Base-by-base conservation (phyloP, 2,113 vertebrate genomes). In the Tachycineta bicolor region DNA sequence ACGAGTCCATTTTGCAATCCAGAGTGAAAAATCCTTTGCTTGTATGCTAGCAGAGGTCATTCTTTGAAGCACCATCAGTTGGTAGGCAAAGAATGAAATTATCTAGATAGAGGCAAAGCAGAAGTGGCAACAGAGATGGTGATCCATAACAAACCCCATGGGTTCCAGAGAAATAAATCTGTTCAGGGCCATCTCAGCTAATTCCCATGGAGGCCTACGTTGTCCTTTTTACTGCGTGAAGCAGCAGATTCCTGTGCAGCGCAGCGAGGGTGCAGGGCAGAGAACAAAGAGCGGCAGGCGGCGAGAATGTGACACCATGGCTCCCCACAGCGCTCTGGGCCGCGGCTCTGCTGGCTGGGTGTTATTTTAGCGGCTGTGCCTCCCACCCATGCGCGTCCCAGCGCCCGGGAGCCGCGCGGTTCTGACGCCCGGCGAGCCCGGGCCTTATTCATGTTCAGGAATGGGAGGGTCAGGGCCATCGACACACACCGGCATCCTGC, bases 401-500 rank as follows among this genome's bases (percentile, higher is more conserved):
- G 94, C 90, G 84, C 93, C 93, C 97, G 47, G 68, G 22, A 97
- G 97, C 96, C 22, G 43, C 56, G 96, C 67, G 52, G 83, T 26
- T 81, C 76, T 95, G 97, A 98, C 95, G 96, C 95, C 90, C 90
- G 65, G 29, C 58, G 93, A 96, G 94, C 95, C 96, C 44, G 53
- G 87, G 95, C 93, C 95, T 96, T 97, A 97, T 98, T 98, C 98
- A 98, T 98, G 97, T 97, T 97, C 98, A 98, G 98, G 98, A 98
- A 98, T 98, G 98, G 98, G 98, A 98, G 98, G 98, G 98, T 98
- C 96, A 97, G 96, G 98, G 98, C 98, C 97, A 98, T 97, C 98
- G 97, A 98, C 98, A 98, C 97, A 98, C 98, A 98, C 98, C 98
- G 55, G 98, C 98, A 98, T 98, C 98, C 97, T 98, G 98, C 98